Evolutionary conservation across 2,113 vertebrate species (phyloP), one percentile per base, ranked within the genome.

Genomic region (Lepidothrix coronata): DNA sequence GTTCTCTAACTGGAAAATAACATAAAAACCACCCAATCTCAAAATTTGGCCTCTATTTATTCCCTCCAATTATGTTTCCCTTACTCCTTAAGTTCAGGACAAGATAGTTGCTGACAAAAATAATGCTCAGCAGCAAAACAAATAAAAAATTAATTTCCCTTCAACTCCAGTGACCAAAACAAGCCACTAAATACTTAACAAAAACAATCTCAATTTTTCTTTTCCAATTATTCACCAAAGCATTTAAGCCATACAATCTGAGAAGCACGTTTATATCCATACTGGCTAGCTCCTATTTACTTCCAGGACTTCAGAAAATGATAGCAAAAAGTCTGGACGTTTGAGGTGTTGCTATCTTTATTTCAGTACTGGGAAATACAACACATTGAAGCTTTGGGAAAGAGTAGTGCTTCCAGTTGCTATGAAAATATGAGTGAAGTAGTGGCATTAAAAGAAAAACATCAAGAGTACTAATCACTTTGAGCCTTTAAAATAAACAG

Each of bases 131-230:
- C 25, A 84, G 41, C 44, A 92, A 96, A 90, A 79, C 25, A 82
- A 83, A 80, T 9, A 6, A 68, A 94, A 91, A 48, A 44, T 43
- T 79, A 6, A 63, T 66, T 88, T 89, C 76, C 63, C 17, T 82
- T 89, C 68, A 79, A 87, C 35, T 93, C 68, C 24, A 46, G 80
- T 65, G 46, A 96, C 71, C 85, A 90, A 97, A 95, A 41, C 52
- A 91, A 84, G 46, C 55, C 71, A 88, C 35, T 75, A 91, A 81
- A 78, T 27, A 75, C 80, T 85, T 51, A 58, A 14, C 31, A 48
- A 71, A 71, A 66, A 94, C 35, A 76, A 78, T 14, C 49, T 85
- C 27, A 72, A 37, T 11, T 30, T 58, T 39, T 31, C 89, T 5
- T 14, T 11, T 0, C 72, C 49, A 82, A 37, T 86, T 83, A 70